A percentile compares a stretch with the other conserved stretches of the same genome.
These are phyloP conservation scores for Cassiopea xamachana DNA, from an alignment of 30 jellyfish, hydroid and myxozoan genomes.

Conservation along the genomic window DNA sequence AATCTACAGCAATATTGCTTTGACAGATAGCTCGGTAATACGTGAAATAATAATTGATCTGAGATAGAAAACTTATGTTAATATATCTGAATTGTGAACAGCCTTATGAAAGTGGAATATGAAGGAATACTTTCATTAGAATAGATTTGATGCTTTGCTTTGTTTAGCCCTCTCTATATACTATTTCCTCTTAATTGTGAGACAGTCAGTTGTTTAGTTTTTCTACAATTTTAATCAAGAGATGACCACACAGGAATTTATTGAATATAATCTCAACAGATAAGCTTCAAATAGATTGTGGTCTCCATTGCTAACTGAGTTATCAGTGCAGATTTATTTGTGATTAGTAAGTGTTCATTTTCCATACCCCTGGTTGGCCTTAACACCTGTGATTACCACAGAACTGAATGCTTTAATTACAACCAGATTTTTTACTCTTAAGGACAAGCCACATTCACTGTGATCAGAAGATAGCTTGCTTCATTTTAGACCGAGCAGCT, in stretches of 20 bases:
- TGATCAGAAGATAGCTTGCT: not conserved
- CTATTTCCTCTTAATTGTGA: too few species aligned
- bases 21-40: too few species aligned
- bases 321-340: not conserved
- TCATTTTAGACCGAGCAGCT: too few species aligned
- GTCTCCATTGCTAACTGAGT: not conserved
- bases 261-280: not conserved
- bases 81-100: too few species aligned
- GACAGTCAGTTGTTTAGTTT: not conserved
- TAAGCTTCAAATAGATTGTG: not conserved
- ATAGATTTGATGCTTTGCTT: too few species aligned
- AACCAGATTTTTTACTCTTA: not conserved
- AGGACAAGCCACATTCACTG: not conserved
- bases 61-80: too few species aligned
- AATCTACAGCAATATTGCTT: too few species aligned
- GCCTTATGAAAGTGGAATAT: too few species aligned
- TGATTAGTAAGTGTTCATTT: not conserved
- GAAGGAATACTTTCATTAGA: too few species aligned
- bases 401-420: not conserved
- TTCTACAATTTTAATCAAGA: not conserved
- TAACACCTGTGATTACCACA: slow-evolving; percentile 6
- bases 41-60: too few species aligned
- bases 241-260: not conserved
- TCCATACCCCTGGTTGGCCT: not conserved
- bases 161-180: too few species aligned